phyloP scores from a whole-genome alignment of 1,140 invertebrate genomes.

The Lepidotrigona ventralis region DNA sequence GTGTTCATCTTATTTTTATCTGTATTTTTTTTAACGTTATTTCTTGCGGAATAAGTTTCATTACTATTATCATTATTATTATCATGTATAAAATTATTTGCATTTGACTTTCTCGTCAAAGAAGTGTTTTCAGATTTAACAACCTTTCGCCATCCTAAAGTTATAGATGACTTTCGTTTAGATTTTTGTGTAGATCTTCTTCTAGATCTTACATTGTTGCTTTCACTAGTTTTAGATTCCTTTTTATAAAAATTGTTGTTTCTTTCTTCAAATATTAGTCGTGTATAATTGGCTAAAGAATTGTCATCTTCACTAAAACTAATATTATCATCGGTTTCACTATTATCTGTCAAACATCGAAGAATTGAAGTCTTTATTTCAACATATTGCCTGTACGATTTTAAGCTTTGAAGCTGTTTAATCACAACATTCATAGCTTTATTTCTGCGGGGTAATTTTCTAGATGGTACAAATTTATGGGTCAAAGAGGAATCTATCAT shows the following conservation, averaged over 20 bases:
- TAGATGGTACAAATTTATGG: constrained; percentile 26
- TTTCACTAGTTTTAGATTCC: neutral
- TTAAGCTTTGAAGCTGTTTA: neutral
- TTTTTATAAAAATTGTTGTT: neutral
- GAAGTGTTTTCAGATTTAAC: neutral
- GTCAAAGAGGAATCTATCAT: constrained; percentile 23
- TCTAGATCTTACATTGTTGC: neutral
- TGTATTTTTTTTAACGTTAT: too few species aligned
- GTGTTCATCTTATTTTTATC: neutral
- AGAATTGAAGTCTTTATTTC: constrained; percentile 30
- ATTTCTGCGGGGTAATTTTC: neutral
- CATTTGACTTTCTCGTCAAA: neutral
- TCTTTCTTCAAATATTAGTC: too few species aligned
- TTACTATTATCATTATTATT: neutral
- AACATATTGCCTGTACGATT: constrained; percentile 8
- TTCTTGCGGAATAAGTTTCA: neutral
- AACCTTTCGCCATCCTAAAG: constrained; percentile 5
- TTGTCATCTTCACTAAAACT: constrained; percentile 15
- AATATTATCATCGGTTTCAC: neutral
- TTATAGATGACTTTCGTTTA: neutral
- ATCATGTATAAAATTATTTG: neutral
- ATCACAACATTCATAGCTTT: constrained; percentile 22
- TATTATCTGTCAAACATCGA: constrained; percentile 13
- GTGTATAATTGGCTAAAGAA: neutral
- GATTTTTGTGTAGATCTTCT: neutral